A percentile compares a stretch with the other conserved stretches of the same genome.
Evolutionary conservation across 1,140 invertebrate genomes (phyloP).

Genomic region (honey bee (Apis mellifera)): Amel_HAv3.1 CM009943.2:9515001-9515500

Average conservation of each 20-base stretch:
- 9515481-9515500: neutral
- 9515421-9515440: neutral
- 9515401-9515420: too few species aligned
- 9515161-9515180: conserved; percentile 22
- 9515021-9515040: conserved; percentile 60
- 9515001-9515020: neutral
- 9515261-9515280: too few species aligned
- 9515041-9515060: conserved; percentile 49
- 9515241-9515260: too few species aligned
- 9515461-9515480: neutral
- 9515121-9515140: conserved; percentile 36
- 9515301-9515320: too few species aligned
- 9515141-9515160: conserved; percentile 3
- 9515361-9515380: too few species aligned
- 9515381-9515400: too few species aligned
- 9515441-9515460: neutral
- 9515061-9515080: conserved; percentile 47
- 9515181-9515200: neutral
- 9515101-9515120: conserved; percentile 67
- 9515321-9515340: too few species aligned
- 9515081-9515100: conserved; percentile 43
- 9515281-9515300: too few species aligned
- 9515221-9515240: too few species aligned
- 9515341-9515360: too few species aligned
- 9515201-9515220: too few species aligned